Conservation (phyloP, 2,888 invertebrate species). For the Cacoxenus indagator region DNA sequence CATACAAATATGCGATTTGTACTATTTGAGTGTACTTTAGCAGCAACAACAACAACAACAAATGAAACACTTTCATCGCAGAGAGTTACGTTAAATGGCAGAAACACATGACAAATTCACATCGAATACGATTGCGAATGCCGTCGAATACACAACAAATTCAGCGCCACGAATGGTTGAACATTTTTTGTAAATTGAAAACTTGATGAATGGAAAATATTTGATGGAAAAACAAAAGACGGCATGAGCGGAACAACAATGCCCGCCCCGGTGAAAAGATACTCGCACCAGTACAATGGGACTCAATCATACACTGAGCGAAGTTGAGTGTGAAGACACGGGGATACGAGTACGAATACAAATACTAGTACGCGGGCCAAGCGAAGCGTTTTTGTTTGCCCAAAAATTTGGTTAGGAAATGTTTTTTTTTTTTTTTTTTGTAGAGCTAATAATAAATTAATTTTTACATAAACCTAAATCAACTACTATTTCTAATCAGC, state of each 20-base stretch:
- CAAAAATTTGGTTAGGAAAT: no score
- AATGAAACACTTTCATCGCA: not conserved
- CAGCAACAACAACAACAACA: no score
- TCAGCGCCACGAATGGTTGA: slow-evolving; percentile 60
- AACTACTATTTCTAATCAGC: no score
- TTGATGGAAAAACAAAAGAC: slow-evolving; percentile 50
- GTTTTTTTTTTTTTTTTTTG: no score
- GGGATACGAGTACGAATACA: no score
- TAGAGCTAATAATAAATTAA: no score
- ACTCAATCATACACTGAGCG: not conserved
- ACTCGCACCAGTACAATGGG: not conserved
- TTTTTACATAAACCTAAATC: no score
- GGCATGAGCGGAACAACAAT: not conserved
- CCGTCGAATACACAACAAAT: slow-evolving; percentile 53
- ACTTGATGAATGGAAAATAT: slow-evolving; percentile 67
- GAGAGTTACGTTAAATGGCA: slow-evolving; percentile 18
- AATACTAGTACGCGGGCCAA: no score
- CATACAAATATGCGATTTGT: slow-evolving; percentile 16
- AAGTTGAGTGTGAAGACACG: not conserved
- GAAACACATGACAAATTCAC: slow-evolving; percentile 62
- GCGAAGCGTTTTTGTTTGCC: no score
- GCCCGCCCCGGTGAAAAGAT: not conserved
- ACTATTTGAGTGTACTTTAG: slow-evolving; percentile 7
- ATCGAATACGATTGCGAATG: slow-evolving; percentile 50
- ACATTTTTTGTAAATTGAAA: slow-evolving; percentile 65